Conservation (phyloP, 2,888 invertebrate species). For the Drosophila paranaensis region DNA sequence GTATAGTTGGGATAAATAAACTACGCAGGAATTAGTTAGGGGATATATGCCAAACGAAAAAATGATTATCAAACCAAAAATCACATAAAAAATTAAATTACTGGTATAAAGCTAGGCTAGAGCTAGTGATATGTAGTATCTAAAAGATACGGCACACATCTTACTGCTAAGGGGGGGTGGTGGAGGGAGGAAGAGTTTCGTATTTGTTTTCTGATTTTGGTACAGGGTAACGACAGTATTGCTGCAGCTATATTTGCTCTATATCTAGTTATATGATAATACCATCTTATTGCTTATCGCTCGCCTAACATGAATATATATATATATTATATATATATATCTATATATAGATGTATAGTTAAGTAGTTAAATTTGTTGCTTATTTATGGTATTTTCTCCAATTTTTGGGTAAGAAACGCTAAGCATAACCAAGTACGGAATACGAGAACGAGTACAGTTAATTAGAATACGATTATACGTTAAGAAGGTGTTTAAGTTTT, state of each 20-base stretch:
- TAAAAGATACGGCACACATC: conserved; percentile 1
- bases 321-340: neutral
- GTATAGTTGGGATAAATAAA: conserved; percentile 9
- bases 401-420: conserved; percentile 64
- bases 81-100: conserved; percentile 26
- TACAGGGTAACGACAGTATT: conserved; percentile 13
- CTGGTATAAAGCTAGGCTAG: conserved; percentile 40
- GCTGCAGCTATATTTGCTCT: conserved; percentile 43
- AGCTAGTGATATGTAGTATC: conserved; percentile 21
- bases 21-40: conserved; percentile 38
- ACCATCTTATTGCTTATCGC: conserved; percentile 4
- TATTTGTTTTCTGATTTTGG: conserved; percentile 11
- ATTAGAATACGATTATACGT: conserved; percentile 66
- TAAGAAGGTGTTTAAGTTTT: conserved; percentile 44
- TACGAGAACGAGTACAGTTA: conserved; percentile 66
- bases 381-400: conserved; percentile 4
- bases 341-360: conserved; percentile 19
- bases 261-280: conserved; percentile 22
- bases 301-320: conserved; percentile 28
- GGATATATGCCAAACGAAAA: conserved; percentile 40
- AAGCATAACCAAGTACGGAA: conserved; percentile 67
- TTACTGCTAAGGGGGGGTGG: conserved; percentile 47
- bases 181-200: conserved; percentile 3
- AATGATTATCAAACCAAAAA: conserved; percentile 46
- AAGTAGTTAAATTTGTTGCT: conserved; percentile 18